phyloP scores from a whole-genome alignment of 2,113 vertebrate genomes.

The Poicephalus gulielmi region DNA sequence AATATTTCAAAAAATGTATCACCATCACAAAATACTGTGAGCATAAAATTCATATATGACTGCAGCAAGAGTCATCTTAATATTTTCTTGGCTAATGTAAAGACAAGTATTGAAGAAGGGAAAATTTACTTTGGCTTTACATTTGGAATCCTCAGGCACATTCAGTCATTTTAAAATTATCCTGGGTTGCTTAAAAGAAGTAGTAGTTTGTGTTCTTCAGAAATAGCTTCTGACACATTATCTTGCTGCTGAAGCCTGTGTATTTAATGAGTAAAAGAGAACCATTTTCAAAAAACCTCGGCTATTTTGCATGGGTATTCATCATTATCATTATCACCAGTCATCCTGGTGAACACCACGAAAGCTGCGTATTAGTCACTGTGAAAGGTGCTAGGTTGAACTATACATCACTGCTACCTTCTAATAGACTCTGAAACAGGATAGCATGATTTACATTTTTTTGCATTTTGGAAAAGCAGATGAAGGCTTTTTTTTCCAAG shows the following conservation, averaged over 20 bases:
- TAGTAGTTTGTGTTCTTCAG: constrained; percentile 39
- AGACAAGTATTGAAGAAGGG: not conserved
- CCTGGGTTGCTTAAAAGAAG: constrained; percentile 14
- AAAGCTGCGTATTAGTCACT: constrained; percentile 70
- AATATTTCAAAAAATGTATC: constrained; percentile 33
- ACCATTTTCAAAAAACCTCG: constrained; percentile 20
- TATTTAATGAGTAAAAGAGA: constrained; percentile 59
- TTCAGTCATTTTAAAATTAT: constrained; percentile 1
- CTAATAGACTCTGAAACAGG: constrained; percentile 56
- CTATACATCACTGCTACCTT: constrained; percentile 61
- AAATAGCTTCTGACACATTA: constrained; percentile 31
- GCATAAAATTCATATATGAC: constrained; percentile 18
- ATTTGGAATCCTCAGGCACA: not conserved
- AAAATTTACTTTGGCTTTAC: constrained; percentile 41
- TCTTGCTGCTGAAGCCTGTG: constrained; percentile 8
- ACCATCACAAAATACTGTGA: not conserved
- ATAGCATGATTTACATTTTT: not conserved
- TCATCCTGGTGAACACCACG: constrained; percentile 36
- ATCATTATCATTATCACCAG: constrained; percentile 71
- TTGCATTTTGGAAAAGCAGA: not conserved
- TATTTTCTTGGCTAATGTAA: not conserved
- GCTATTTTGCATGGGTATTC: constrained; percentile 53
- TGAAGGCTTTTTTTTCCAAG: not conserved
- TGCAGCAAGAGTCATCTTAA: not conserved
- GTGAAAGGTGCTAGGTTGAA: constrained; percentile 50